Conservation (phyloP, 1,140 invertebrate species). For the Panulirus ornatus region DNA sequence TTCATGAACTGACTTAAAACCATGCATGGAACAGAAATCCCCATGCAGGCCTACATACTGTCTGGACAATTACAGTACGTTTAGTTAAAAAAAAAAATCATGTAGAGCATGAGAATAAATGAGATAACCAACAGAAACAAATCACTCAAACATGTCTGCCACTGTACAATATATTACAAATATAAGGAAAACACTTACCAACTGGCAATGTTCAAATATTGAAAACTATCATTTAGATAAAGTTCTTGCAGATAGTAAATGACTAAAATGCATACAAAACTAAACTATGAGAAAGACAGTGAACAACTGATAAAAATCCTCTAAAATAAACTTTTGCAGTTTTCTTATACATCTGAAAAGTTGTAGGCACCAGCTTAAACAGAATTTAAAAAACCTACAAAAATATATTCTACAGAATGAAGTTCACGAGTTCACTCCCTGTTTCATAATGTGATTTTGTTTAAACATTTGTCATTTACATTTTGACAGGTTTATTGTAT, state of each 20-base stretch:
- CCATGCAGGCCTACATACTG: slow-evolving; percentile 69
- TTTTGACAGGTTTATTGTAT: slow-evolving; percentile 13
- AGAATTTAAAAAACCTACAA: slow-evolving; percentile 67
- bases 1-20: slow-evolving; percentile 63
- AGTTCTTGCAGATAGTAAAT: slow-evolving; percentile 49
- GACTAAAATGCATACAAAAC: slow-evolving; percentile 67
- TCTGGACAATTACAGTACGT: slow-evolving; percentile 69
- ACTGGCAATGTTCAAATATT: slow-evolving; percentile 72
- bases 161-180: slow-evolving; percentile 73
- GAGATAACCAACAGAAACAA: slow-evolving; percentile 67
- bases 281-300: slow-evolving; percentile 62
- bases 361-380: slow-evolving; percentile 65
- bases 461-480: slow-evolving; percentile 38
- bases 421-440: slow-evolving; percentile 56
- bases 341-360: slow-evolving; percentile 62
- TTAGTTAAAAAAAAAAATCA: slow-evolving; percentile 71
- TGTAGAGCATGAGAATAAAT: slow-evolving; percentile 66
- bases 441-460: slow-evolving; percentile 64
- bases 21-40: slow-evolving; percentile 71
- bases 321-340: slow-evolving; percentile 60
- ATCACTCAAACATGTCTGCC: slow-evolving; percentile 63
- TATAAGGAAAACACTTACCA: slow-evolving; percentile 72
- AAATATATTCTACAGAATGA: slow-evolving; percentile 32
- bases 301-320: slow-evolving; percentile 13
- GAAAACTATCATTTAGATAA: slow-evolving; percentile 71